Conservation (phyloP, 2,888 invertebrate species). For the Arge pagana region DNA sequence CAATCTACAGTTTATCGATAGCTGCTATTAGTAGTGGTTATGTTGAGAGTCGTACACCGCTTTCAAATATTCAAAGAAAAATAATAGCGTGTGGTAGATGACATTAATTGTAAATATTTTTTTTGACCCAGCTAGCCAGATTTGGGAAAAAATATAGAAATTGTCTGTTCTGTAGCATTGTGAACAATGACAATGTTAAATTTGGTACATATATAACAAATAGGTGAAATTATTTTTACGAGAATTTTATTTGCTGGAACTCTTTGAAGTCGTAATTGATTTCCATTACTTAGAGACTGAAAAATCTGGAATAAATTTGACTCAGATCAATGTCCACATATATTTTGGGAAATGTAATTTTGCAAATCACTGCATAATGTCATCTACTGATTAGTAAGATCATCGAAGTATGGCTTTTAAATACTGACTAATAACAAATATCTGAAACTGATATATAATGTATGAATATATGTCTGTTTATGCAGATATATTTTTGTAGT, state of each 20-base stretch:
- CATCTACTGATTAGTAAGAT: constrained; percentile 13
- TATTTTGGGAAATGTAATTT: neutral
- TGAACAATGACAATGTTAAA: too few species aligned
- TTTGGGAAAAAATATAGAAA: neutral
- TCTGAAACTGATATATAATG: constrained; percentile 35
- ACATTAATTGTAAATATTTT: constrained; percentile 8
- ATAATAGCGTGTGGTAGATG: constrained; percentile 1
- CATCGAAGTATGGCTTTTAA: constrained; percentile 21
- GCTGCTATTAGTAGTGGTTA: neutral
- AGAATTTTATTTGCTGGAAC: neutral
- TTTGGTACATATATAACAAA: too few species aligned
- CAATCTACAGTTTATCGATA: neutral
- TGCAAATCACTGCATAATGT: neutral
- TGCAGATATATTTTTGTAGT: constrained; percentile 16
- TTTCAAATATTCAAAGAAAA: too few species aligned
- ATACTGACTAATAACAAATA: constrained; percentile 27
- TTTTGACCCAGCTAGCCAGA: neutral
- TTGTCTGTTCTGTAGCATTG: neutral
- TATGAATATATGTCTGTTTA: constrained; percentile 29
- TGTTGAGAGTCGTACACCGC: constrained; percentile 1
- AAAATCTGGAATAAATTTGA: neutral
- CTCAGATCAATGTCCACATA: neutral
- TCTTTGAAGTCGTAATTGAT: neutral
- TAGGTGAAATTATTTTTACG: neutral
- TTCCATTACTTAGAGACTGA: neutral